Evolutionary conservation across 2,888 invertebrate species (phyloP).

Genomic region (Eudemis profundana): DNA sequence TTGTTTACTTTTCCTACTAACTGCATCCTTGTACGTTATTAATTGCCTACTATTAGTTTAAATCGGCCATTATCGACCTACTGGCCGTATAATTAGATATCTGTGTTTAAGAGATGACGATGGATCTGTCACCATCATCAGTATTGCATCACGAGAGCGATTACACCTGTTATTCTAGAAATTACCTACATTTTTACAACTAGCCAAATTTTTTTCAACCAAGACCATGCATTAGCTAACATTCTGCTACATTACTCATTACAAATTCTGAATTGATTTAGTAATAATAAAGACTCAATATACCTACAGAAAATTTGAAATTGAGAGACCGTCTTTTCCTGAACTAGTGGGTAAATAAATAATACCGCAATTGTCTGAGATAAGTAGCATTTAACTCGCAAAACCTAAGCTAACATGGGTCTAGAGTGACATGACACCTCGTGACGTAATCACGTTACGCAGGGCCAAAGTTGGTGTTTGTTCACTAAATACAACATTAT

Average conservation of each 20-base stretch:
- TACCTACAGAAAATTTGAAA: too few relatives aligned
- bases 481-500: slow-evolving; percentile 5
- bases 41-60: slow-evolving; percentile 21
- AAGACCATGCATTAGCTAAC: too few relatives aligned
- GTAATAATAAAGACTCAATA: too few relatives aligned
- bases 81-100: slow-evolving; percentile 12
- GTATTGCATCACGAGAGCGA: slow-evolving; percentile 2
- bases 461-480: slow-evolving; percentile 15
- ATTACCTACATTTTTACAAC: not conserved
- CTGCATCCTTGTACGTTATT: slow-evolving; percentile 3
- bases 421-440: slow-evolving; percentile 5
- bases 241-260: too few relatives aligned
- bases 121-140: not conserved
- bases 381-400: not conserved
- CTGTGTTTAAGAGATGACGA: slow-evolving; percentile 13
- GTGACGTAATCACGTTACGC: slow-evolving; percentile 12
- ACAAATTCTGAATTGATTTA: too few relatives aligned
- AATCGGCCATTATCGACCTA: slow-evolving; percentile 7
- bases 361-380: not conserved
- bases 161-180: slow-evolving; percentile 7
- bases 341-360: not conserved
- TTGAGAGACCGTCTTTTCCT: too few relatives aligned
- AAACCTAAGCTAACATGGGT: slow-evolving; percentile 11
- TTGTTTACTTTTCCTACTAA: slow-evolving; percentile 6
- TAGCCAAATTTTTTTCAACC: too few relatives aligned